Percentiles rank a stretch among this genome's conserved stretches.
phyloP scores from a whole-genome alignment of 2,113 vertebrate species.

The Copsychus sechellarum region DNA sequence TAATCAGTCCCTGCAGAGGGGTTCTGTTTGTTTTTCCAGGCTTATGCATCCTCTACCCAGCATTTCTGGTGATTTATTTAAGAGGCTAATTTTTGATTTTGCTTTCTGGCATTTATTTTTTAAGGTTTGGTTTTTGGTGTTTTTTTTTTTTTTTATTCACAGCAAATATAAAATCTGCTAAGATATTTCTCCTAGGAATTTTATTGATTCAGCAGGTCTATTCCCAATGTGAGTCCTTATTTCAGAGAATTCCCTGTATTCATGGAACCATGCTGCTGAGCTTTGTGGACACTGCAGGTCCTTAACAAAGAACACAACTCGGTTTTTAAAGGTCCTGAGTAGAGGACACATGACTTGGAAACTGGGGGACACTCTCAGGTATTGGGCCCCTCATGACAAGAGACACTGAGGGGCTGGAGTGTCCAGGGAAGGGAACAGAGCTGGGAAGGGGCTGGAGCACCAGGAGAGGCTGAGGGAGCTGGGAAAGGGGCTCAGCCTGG shows the following conservation, averaged over 20 bases:
- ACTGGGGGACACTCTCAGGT: not conserved
- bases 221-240: not conserved
- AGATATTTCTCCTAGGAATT: conserved; percentile 22
- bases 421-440: not conserved
- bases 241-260: not conserved
- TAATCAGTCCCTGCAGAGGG: conserved; percentile 57
- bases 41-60: not conserved
- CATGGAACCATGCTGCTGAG: not conserved
- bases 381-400: not conserved
- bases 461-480: not conserved
- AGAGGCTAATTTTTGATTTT: conserved; percentile 24
- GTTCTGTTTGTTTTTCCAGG: conserved; percentile 37
- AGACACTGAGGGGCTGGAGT: not conserved
- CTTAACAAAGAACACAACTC: not conserved
- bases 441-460: not conserved
- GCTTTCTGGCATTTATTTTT: not conserved
- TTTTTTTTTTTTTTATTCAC: not conserved
- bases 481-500: not conserved
- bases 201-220: conserved; percentile 24
- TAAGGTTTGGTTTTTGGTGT: not conserved
- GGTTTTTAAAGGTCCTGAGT: not conserved
- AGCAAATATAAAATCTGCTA: not conserved
- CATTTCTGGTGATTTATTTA: conserved; percentile 25
- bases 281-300: not conserved
- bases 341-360: not conserved